These are phyloP conservation scores for Catocala fraxini DNA, from an alignment of 2,888 invertebrate species.

Conservation along the genomic window DNA sequence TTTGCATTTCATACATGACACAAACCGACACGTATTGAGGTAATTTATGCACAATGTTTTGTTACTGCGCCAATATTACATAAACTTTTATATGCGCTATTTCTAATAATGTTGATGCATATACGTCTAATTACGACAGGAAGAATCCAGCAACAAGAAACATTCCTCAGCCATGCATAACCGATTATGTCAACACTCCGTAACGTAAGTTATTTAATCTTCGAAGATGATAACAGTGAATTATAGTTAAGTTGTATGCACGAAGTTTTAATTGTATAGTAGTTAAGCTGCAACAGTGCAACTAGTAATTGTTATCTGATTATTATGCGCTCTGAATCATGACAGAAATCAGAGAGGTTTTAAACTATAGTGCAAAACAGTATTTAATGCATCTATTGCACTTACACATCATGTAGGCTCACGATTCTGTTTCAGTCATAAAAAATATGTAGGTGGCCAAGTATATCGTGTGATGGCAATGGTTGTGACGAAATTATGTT, in stretches of 20 bases:
- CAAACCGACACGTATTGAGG: background rate
- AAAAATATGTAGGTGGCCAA: too few relatives aligned
- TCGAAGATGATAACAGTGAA: constrained; percentile 27
- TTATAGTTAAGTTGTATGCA: constrained; percentile 24
- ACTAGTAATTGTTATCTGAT: constrained; percentile 18
- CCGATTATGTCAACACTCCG: constrained; percentile 46
- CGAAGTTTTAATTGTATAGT: constrained; percentile 24
- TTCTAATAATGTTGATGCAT: constrained; percentile 9
- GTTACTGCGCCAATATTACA: constrained; percentile 1
- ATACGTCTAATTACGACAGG: constrained; percentile 17
- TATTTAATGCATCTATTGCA: too few relatives aligned
- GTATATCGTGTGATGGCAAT: too few relatives aligned
- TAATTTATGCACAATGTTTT: background rate
- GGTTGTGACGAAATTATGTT: too few relatives aligned
- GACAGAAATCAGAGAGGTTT: constrained; percentile 8
- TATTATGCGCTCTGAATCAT: constrained; percentile 11
- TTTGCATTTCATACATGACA: background rate
- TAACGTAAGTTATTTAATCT: constrained; percentile 45
- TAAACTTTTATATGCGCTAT: constrained; percentile 5
- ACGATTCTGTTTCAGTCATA: too few relatives aligned
- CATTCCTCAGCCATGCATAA: constrained; percentile 42
- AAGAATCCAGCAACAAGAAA: constrained; percentile 35
- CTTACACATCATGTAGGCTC: too few relatives aligned
- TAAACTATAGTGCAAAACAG: background rate
- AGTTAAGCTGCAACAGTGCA: constrained; percentile 12